These are phyloP conservation scores for Lagopus muta DNA, from an alignment of 2,113 vertebrate species.

Conservation along the genomic window DNA sequence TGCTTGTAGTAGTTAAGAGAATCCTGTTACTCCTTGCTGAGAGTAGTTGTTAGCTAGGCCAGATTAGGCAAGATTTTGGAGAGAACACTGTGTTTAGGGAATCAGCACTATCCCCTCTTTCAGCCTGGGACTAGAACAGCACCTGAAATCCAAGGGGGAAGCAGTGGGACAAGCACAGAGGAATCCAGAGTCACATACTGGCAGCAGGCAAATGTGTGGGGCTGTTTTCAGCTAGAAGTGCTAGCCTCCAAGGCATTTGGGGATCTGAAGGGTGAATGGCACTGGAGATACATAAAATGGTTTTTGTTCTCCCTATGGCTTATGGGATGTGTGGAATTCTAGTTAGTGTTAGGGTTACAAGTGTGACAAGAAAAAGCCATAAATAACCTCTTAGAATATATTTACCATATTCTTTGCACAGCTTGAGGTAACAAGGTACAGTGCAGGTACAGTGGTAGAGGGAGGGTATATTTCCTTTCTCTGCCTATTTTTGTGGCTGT, in stretches of 20 bases:
- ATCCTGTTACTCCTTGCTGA: slow-evolving; percentile 31
- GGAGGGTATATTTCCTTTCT: neutral
- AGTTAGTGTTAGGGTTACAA: neutral
- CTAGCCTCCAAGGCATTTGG: neutral
- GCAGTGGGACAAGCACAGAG: neutral
- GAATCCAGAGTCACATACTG: neutral
- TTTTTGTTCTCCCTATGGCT: neutral
- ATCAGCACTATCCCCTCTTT: neutral
- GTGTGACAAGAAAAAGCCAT: neutral
- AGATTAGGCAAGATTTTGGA: neutral
- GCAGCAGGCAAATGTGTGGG: neutral
- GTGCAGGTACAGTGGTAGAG: neutral
- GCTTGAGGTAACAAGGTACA: neutral
- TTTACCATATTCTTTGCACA: neutral
- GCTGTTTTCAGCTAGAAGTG: accelerated
- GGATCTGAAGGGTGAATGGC: neutral
- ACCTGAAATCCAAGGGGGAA: neutral
- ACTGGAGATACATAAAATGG: neutral
- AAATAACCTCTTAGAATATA: neutral
- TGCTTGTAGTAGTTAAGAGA: slow-evolving; percentile 40
- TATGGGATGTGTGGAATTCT: neutral
- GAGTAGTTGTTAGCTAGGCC: neutral
- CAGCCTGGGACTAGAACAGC: neutral
- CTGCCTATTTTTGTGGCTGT: neutral
- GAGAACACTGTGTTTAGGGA: neutral